phyloP scores from a whole-genome alignment of 2,113 vertebrate genomes.

The Protobothrops mucrosquamatus region DNA sequence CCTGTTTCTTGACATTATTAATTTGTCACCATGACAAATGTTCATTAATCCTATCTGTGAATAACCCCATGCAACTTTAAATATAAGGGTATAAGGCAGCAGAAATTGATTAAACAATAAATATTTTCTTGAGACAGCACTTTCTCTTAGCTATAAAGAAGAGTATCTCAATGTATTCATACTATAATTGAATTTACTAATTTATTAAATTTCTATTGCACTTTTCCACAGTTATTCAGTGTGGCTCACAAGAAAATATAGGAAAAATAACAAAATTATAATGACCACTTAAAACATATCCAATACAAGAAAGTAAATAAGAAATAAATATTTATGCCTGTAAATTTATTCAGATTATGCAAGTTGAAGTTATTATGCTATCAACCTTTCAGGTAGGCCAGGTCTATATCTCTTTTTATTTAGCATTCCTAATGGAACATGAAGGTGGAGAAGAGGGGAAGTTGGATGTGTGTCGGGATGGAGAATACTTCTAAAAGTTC shows the following conservation, averaged over 20 bases:
- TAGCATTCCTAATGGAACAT: neutral
- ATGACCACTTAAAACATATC: neutral
- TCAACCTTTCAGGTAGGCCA: neutral
- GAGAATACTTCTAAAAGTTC: neutral
- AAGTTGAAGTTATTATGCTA: neutral
- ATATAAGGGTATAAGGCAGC: conserved; percentile 48
- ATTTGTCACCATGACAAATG: conserved; percentile 60
- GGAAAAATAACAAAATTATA: neutral
- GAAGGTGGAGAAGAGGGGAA: neutral
- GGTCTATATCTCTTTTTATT: neutral
- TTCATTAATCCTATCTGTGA: conserved; percentile 52
- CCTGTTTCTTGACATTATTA: conserved; percentile 54
- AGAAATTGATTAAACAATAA: conserved; percentile 58
- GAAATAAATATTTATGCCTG: neutral
- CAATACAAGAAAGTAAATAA: neutral
- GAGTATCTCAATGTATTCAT: neutral
- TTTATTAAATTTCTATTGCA: neutral
- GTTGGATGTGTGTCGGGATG: neutral
- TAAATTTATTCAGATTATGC: neutral
- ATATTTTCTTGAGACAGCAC: conserved; percentile 47
- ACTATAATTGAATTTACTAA: neutral
- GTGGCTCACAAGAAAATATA: neutral
- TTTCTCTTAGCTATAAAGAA: conserved; percentile 33
- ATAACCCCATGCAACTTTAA: conserved; percentile 58
- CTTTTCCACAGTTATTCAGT: neutral